Base-by-base conservation (phyloP, 1,140 invertebrate species). In the Brachionus koreanus region DNA sequence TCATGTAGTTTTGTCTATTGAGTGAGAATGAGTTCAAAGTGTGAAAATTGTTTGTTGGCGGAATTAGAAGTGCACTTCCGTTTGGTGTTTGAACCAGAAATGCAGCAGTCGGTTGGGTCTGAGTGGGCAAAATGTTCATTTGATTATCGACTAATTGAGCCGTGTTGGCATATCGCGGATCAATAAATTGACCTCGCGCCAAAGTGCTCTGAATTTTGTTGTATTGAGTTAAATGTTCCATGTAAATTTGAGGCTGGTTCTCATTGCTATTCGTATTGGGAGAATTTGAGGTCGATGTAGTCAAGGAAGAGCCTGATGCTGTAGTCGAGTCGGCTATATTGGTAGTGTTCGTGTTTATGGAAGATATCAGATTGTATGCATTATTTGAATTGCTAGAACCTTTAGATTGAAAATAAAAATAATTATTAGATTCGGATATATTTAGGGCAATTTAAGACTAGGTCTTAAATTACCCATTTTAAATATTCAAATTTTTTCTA, bases 41-140 rank as follows among this genome's bases (percentile, higher is more conserved):
- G 16, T 52, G 46, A 61, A 57, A 61, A 39, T 69, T 69, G 19
- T 69, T 69, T 12, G 29, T 39, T 25, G 76, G 79, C 33, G 79
- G 79, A 39, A 82, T 82, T 10, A 82, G 37, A 0, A 82, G 46
- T 10, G 79, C 79, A 35, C 35, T 67, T 19, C 79, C 79, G 19
- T 39, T 82, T 16, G 57, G 61, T 13, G 79, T 82, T 69, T 82
- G 79, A 13, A 82, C 57, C 46, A 82, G 13, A 35, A 46, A 82
- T 19, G 79, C 79, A 25, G 49, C 33, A 29, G 76, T 65, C 0
- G 76, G 6, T 5, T 39, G 49, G 3, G 43, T 13, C 13, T 74
- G 65, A 39, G 63, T 65, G 9, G 63, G 63, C 67, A 39, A 6
- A 13, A 67, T 67, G 33, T 42, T 42, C 16, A 72, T 72, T n/a